Conservation (phyloP, 2,797 vertebrate genomes). For the Pogonophryne albipinna region DNA sequence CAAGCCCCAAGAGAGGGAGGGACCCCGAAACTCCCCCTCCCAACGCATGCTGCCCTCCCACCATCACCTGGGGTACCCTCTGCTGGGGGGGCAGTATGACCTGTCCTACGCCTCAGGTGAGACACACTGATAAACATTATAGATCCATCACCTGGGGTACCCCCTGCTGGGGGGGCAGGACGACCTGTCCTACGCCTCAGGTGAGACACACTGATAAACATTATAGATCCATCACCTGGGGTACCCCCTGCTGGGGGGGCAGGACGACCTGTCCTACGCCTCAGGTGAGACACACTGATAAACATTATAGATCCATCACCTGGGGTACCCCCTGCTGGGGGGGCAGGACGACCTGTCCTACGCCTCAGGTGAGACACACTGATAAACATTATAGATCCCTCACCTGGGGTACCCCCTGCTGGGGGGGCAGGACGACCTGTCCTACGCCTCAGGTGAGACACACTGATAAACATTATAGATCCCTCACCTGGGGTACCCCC, state of each 20-base stretch:
- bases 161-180: slow-evolving; percentile 94
- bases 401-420: slow-evolving; percentile 94
- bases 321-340: slow-evolving; percentile 94
- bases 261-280: slow-evolving; percentile 96
- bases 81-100: slow-evolving; percentile 96
- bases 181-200: slow-evolving; percentile 95
- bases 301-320: slow-evolving; percentile 82
- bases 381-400: slow-evolving; percentile 66
- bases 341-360: slow-evolving; percentile 97
- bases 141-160: slow-evolving; percentile 91
- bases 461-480: no score
- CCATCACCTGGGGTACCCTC: slow-evolving; percentile 94
- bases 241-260: slow-evolving; percentile 93
- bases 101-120: slow-evolving; percentile 95
- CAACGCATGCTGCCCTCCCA: slow-evolving; percentile 94
- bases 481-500: no score
- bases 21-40: slow-evolving; percentile 92
- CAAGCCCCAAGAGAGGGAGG: slow-evolving; percentile 87
- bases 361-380: slow-evolving; percentile 88
- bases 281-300: slow-evolving; percentile 85
- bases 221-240: slow-evolving; percentile 87
- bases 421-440: slow-evolving; percentile 94
- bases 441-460: no score
- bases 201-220: slow-evolving; percentile 75
- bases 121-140: slow-evolving; percentile 11